Percentiles rank a stretch among this genome's conserved stretches.
These are phyloP conservation scores for Dryadula phaetusa DNA, from an alignment of 2,888 invertebrate genomes.

Conservation along the genomic window DNA sequence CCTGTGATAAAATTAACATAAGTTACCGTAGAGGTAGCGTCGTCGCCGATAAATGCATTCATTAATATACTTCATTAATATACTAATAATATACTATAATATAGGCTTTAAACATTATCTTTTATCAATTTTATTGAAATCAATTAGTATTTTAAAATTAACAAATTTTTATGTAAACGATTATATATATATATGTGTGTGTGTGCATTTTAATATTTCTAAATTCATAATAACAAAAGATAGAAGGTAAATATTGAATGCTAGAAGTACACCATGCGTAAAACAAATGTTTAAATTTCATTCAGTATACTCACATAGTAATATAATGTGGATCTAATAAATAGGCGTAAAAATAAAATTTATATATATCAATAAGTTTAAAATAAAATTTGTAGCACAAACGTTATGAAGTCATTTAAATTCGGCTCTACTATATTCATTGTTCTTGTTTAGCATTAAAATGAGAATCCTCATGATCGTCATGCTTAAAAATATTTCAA, in stretches of 20 bases:
- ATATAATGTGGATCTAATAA: conserved; percentile 35
- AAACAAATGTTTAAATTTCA: conserved; percentile 14
- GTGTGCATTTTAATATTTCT: no score
- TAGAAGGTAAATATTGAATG: conserved; percentile 6
- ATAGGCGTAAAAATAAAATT: conserved; percentile 40
- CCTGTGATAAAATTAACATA: conserved; percentile 24
- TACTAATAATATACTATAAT: no score
- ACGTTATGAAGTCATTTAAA: conserved; percentile 33
- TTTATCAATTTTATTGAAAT: conserved; percentile 23
- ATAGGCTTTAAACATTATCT: conserved; percentile 4
- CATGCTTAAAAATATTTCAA: conserved; percentile 39
- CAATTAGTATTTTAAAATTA: conserved; percentile 16
- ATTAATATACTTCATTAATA: conserved; percentile 6
- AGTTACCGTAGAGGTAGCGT: conserved; percentile 11
- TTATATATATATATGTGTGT: no score
- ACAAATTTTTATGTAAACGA: background rate
- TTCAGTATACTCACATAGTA: background rate
- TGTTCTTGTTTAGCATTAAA: conserved; percentile 36
- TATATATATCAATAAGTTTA: no score
- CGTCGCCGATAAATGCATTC: conserved; percentile 15
- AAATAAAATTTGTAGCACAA: conserved; percentile 39
- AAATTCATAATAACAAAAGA: no score
- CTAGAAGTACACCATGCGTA: background rate
- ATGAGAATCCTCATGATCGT: conserved; percentile 32
- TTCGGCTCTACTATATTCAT: conserved; percentile 38